phyloP scores from a whole-genome alignment of 1,140 invertebrate species.

The Epicauta chinensis region DNA sequence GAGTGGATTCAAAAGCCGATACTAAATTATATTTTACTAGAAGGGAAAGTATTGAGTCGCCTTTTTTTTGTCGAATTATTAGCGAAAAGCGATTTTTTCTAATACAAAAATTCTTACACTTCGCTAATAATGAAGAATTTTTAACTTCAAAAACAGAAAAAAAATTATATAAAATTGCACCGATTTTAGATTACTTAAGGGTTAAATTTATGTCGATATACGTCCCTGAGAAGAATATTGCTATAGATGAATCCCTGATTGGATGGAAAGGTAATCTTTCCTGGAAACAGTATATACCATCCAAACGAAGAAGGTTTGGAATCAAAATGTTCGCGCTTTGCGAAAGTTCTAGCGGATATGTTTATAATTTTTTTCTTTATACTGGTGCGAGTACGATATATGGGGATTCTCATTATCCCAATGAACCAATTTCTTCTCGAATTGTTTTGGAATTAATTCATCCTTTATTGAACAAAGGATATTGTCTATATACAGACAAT shows the following conservation, averaged over 20 bases:
- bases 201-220: neutral
- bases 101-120: too few relatives aligned
- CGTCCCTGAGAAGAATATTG: constrained; percentile 25
- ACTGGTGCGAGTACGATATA: constrained; percentile 12
- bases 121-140: too few relatives aligned
- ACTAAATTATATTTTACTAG: too few relatives aligned
- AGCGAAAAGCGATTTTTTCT: too few relatives aligned
- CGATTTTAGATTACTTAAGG: too few relatives aligned
- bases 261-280: constrained; percentile 34
- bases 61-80: too few relatives aligned
- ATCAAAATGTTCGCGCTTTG: constrained; percentile 35
- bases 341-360: constrained; percentile 30
- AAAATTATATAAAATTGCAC: too few relatives aligned
- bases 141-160: too few relatives aligned
- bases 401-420: neutral
- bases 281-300: constrained; percentile 38
- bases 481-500: neutral
- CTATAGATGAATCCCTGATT: constrained; percentile 35
- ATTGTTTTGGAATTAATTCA: neutral
- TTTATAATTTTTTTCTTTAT: constrained; percentile 35
- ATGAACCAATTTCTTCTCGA: neutral
- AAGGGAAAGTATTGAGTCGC: too few relatives aligned
- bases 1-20: too few relatives aligned
- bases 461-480: neutral
- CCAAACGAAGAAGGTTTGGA: constrained; percentile 34